Evolutionary conservation across 2,888 invertebrate species (phyloP).

Genomic region (Melanostoma mellinum): DNA sequence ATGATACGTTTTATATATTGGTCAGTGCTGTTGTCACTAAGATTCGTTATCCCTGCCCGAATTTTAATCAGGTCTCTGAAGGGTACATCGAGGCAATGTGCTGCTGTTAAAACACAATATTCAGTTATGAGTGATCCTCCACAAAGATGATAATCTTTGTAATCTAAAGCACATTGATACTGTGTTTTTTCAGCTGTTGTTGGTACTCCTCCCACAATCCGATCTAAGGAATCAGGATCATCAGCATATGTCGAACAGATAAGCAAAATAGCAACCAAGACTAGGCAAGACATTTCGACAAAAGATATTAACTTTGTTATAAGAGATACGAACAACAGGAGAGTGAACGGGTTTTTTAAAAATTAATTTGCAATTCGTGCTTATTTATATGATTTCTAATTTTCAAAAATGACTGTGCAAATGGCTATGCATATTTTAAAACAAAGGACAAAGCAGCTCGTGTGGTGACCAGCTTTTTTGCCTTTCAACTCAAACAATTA

Average conservation of each 20-base stretch:
- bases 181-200: conserved; percentile 75
- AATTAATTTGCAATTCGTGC: conserved; percentile 18
- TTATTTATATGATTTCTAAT: no score
- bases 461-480: no score
- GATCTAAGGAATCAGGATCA: conserved; percentile 33
- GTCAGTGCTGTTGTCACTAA: conserved; percentile 72
- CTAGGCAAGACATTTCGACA: conserved; percentile 17
- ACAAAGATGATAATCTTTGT: conserved; percentile 76
- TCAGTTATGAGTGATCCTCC: conserved; percentile 78
- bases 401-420: background rate
- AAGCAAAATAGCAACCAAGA: background rate
- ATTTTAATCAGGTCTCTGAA: conserved; percentile 73
- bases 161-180: conserved; percentile 76
- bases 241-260: background rate
- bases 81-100: conserved; percentile 77
- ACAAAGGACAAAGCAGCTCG: no score
- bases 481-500: no score
- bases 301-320: background rate
- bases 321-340: conserved; percentile 6
- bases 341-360: background rate
- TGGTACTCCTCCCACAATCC: conserved; percentile 77
- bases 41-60: conserved; percentile 76
- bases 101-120: conserved; percentile 78
- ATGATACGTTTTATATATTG: conserved; percentile 73
- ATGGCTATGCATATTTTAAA: background rate